Conservation (phyloP, 2,113 vertebrate genomes). For the Tachycineta bicolor region DNA sequence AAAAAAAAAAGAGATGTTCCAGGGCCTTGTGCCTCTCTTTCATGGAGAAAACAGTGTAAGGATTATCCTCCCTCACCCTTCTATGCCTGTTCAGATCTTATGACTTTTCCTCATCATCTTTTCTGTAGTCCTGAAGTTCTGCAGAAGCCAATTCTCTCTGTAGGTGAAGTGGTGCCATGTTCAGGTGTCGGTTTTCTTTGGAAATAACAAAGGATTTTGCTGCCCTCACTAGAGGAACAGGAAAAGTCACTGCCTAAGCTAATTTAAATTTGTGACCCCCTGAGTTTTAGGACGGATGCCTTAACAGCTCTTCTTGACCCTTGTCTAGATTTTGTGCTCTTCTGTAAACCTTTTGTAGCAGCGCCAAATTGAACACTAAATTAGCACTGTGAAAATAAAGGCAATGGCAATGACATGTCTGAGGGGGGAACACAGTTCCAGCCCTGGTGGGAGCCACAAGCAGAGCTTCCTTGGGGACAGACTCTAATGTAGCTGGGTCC, state of each 20-base stretch:
- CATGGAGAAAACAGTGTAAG: not conserved
- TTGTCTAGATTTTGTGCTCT: not conserved
- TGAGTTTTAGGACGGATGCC: not conserved
- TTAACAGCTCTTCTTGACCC: not conserved
- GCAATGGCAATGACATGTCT: not conserved
- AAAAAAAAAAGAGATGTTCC: not conserved
- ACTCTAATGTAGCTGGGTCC: accelerated
- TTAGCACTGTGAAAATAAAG: not conserved
- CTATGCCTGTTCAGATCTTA: not conserved
- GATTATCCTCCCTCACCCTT: not conserved
- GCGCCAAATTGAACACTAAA: not conserved
- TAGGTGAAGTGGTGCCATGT: not conserved
- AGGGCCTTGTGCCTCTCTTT: not conserved
- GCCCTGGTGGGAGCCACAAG: not conserved
- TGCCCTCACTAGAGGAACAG: not conserved
- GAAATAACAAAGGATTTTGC: not conserved
- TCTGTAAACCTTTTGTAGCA: not conserved
- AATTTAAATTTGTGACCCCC: not conserved
- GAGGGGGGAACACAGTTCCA: not conserved
- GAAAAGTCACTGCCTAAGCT: not conserved
- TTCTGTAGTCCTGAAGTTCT: not conserved
- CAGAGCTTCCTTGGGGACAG: not conserved
- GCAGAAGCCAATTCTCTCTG: not conserved
- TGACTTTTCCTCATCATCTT: not conserved
- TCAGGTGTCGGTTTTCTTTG: not conserved